A percentile compares a stretch with the other conserved stretches of the same genome.
These are phyloP conservation scores for Xenus cinereus DNA, from an alignment of 2,113 vertebrate species.

Conservation along the genomic window DNA sequence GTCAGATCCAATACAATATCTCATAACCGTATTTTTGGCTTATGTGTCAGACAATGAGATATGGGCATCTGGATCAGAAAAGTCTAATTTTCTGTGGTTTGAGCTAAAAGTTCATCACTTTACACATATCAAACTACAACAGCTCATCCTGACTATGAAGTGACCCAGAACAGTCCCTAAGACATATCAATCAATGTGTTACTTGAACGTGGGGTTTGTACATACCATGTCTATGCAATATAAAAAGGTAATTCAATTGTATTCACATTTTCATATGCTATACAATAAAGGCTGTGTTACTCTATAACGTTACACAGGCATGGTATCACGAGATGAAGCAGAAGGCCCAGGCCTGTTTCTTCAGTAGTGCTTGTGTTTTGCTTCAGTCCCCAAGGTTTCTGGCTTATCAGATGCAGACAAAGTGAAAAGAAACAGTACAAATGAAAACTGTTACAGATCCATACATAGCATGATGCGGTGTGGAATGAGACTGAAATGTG, in stretches of 20 bases:
- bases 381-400: constrained; percentile 45
- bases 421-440: constrained; percentile 57
- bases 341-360: constrained; percentile 12
- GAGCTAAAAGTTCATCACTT: neutral
- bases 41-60: neutral
- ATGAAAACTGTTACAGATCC: constrained; percentile 38
- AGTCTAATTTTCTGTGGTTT: neutral
- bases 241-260: neutral
- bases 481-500: constrained; percentile 36
- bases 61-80: neutral
- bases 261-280: neutral
- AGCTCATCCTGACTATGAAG: neutral
- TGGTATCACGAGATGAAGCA: constrained; percentile 11
- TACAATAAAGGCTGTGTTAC: neutral
- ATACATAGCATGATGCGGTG: neutral
- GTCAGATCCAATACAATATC: neutral
- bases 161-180: neutral
- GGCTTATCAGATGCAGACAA: constrained; percentile 67
- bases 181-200: neutral
- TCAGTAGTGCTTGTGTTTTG: constrained; percentile 14
- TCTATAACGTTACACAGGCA: neutral
- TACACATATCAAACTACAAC: neutral
- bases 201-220: neutral
- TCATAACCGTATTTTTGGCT: neutral
- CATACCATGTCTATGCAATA: neutral